Evolutionary conservation across 1,140 invertebrate species (phyloP), one percentile per base, ranked within the genome.

Genomic region (Musca vetustissima): DNA sequence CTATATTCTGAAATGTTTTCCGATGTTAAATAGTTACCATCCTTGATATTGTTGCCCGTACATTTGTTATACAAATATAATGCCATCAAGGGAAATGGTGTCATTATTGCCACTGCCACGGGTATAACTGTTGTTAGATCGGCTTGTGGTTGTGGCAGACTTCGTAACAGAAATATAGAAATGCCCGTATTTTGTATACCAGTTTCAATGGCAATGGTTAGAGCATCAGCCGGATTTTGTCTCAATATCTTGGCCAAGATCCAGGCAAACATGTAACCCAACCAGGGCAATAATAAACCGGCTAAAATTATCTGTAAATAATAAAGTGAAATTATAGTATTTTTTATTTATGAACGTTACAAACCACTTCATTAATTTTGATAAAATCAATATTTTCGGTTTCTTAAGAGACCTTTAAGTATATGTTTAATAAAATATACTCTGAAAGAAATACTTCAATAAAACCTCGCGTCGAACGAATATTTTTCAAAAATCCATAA

Each of bases 181-280:
- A 97, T 93, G 17, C 94, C 95, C 0, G 94, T 96, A 84, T 97
- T 97, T 83, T 97, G 94, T 59, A 97, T 89, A 32, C 95, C 95
- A 9, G 94, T 95, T 85, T 97, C 95, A 69, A 97, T 90, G 1
- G 92, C 89, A 72, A 97, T 95, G 1, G 95, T 93, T 1, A 94
- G 84, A 15, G 89, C 83, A 76, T 96, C 91, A 11, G 84, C 74
- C 52, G 84, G 75, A 7, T 86, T 79, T 80, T 92, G 90, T 49
- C 85, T 83, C 13, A 87, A 86, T 1, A 90, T 21, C 25, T 80
- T 76, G 0, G 91, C 87, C 1, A 86, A 47, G 17, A 86, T 13
- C 65, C 87, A 90, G 17, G 93, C 95, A 55, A 90, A 83, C 6
- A 89, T 49, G 83, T 96, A 98, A 2, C 95, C 96, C 15, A 92